Conservation (phyloP, 1,140 invertebrate species). For the Chlorops oryzae region DNA sequence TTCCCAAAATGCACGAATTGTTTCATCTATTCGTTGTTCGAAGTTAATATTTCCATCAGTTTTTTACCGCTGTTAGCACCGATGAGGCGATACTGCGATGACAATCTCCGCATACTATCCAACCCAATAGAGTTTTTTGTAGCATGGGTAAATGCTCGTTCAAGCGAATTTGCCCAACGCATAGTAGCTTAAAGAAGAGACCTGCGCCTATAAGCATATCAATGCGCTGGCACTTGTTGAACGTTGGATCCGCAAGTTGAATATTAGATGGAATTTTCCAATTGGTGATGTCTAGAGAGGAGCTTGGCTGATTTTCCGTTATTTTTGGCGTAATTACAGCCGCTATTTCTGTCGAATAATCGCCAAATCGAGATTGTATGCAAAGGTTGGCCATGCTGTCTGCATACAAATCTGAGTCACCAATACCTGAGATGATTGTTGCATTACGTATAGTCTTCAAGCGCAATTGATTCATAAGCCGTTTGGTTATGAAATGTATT, state of each 20-base stretch:
- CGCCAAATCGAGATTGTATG: neutral
- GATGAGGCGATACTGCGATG: neutral
- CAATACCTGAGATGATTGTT: constrained; percentile 1
- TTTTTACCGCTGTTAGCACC: neutral
- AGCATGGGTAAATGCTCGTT: neutral
- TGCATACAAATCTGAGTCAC: neutral
- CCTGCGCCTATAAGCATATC: constrained; percentile 30
- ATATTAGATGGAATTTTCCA: constrained; percentile 19
- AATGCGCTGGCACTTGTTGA: constrained; percentile 17
- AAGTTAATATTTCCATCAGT: too few relatives aligned
- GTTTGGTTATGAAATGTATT: constrained; percentile 6
- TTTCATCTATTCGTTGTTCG: too few relatives aligned
- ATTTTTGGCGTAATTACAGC: neutral
- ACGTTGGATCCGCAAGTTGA: constrained; percentile 22
- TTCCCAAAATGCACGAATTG: too few relatives aligned
- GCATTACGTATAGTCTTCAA: neutral
- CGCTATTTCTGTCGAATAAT: constrained; percentile 12
- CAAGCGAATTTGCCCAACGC: neutral
- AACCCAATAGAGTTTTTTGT: constrained; percentile 12
- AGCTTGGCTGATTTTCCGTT: neutral
- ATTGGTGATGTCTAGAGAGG: neutral
- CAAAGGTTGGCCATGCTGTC: neutral
- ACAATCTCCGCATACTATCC: constrained; percentile 4
- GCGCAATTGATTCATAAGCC: constrained; percentile 1
- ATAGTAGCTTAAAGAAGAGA: neutral